A percentile compares a stretch with the other conserved stretches of the same genome.
These are phyloP conservation scores for Neoaliturus tenellus DNA, from an alignment of 2,888 invertebrate species.

Conservation along the genomic window DNA sequence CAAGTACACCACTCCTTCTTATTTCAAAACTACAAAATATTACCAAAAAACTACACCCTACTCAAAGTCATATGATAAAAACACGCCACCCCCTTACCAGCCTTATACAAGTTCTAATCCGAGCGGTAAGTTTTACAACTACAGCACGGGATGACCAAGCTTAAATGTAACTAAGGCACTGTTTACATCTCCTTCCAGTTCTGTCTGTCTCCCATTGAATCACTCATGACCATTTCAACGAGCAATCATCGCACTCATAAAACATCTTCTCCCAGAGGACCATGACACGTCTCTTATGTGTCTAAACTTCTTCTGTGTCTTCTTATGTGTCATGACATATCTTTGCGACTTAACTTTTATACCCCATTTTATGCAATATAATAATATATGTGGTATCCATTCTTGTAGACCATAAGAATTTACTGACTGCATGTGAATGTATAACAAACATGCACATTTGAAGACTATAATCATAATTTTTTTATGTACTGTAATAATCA, in stretches of 20 bases:
- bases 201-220: background rate
- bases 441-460: background rate
- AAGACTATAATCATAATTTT: background rate
- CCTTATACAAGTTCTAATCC: constrained; percentile 22
- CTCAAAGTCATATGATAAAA: constrained; percentile 24
- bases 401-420: background rate
- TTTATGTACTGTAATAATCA: background rate
- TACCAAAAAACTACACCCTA: constrained; percentile 48
- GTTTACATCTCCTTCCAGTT: constrained; percentile 9
- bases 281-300: background rate
- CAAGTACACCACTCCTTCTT: constrained; percentile 46
- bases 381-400: too few species aligned
- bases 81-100: constrained; percentile 7
- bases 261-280: background rate
- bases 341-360: constrained; percentile 6
- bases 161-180: constrained; percentile 13
- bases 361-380: background rate
- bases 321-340: background rate
- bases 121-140: constrained; percentile 33
- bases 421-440: background rate
- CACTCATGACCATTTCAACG: constrained; percentile 32
- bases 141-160: background rate
- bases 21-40: constrained; percentile 51
- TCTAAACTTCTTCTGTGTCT: too few species aligned
- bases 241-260: background rate